Evolutionary conservation across 1,140 invertebrate species (phyloP).

Genomic region (Paraescarpia echinospica): DNA sequence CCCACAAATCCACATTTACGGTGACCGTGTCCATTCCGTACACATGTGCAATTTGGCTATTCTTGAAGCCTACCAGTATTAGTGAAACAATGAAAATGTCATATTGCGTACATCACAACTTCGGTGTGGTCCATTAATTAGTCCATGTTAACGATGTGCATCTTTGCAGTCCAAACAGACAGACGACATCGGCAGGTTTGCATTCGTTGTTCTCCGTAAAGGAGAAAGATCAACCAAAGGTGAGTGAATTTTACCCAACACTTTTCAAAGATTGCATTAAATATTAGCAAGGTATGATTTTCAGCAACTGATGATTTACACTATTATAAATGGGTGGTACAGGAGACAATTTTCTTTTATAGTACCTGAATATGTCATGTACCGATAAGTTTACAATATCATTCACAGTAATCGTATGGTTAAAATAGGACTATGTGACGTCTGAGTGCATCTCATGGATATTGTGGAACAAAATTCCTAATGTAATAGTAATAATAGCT

Average conservation of each 20-base stretch:
- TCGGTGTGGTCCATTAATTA: slow-evolving; percentile 29
- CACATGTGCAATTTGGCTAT: background rate
- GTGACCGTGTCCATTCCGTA: background rate
- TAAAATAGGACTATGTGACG: no score
- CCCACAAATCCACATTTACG: background rate
- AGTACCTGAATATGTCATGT: no score
- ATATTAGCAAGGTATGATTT: no score
- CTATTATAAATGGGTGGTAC: no score
- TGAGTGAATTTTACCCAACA: slow-evolving; percentile 18
- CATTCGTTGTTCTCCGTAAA: slow-evolving; percentile 73
- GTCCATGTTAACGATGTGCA: slow-evolving; percentile 67
- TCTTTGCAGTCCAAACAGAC: slow-evolving; percentile 18
- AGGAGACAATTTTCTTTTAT: no score
- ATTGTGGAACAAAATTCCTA: no score
- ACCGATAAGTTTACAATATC: no score
- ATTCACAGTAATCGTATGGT: no score
- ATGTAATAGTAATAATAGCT: no score
- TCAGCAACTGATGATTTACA: no score
- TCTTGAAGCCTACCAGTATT: background rate
- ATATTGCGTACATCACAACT: background rate
- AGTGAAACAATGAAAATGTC: background rate
- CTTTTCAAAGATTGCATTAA: no score
- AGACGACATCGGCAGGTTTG: slow-evolving; percentile 27
- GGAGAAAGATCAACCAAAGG: slow-evolving; percentile 61
- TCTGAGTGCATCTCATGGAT: no score